These are phyloP conservation scores for Cotesia glomerata DNA, from an alignment of 1,140 invertebrate genomes.

Conservation along the genomic window DNA sequence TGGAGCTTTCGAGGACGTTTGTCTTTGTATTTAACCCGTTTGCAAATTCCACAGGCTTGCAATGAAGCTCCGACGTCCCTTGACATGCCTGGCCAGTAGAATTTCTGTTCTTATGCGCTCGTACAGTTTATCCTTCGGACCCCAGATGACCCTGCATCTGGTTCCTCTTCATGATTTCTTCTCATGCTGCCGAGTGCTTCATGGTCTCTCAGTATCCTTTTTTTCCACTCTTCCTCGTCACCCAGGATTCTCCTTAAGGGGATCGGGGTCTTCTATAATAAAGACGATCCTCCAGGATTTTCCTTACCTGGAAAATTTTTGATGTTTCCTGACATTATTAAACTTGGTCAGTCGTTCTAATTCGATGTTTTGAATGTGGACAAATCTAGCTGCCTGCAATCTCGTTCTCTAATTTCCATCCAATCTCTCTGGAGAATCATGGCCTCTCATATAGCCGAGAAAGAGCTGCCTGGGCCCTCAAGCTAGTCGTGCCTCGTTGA, in stretches of 20 bases:
- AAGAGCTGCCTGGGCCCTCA: background rate
- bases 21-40: background rate
- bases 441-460: background rate
- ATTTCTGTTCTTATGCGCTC: background rate
- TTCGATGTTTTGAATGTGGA: no score
- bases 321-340: background rate
- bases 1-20: slow-evolving; percentile 6
- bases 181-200: no score
- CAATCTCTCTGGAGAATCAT: background rate
- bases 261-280: slow-evolving; percentile 27
- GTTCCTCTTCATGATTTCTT: no score
- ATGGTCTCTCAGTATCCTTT: no score
- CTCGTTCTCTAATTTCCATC: background rate
- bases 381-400: no score
- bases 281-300: slow-evolving; percentile 15
- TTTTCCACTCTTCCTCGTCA: no score
- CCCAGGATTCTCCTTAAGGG: background rate
- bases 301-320: slow-evolving; percentile 24
- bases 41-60: no score
- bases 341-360: background rate
- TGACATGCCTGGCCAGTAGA: slow-evolving; percentile 35
- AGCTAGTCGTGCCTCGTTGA: background rate
- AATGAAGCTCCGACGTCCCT: no score
- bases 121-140: no score
- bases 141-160: no score